A percentile compares a stretch with the other conserved stretches of the same genome.
Evolutionary conservation across 1,140 invertebrate species (phyloP).

Genomic region (Zelostemma sp.): DNA sequence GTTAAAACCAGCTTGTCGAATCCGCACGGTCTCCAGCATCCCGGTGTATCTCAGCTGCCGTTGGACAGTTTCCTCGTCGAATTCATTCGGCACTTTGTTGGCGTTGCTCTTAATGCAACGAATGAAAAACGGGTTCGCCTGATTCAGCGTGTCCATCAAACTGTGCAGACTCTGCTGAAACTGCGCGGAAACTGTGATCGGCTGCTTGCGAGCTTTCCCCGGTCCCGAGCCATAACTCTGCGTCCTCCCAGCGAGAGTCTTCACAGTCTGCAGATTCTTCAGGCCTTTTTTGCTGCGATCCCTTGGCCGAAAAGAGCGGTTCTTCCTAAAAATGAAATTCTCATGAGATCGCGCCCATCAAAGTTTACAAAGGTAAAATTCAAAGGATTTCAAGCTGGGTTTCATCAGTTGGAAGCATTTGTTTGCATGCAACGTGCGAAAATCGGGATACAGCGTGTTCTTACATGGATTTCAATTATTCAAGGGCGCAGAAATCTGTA

Average conservation of each 20-base stretch:
- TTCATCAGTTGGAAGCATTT: no score
- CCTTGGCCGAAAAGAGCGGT: conserved; percentile 88
- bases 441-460: no score
- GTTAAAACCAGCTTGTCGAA: conserved; percentile 95
- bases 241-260: conserved; percentile 84
- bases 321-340: conserved; percentile 78
- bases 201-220: conserved; percentile 86
- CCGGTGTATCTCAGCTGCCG: conserved; percentile 89
- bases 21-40: conserved; percentile 96
- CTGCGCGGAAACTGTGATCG: conserved; percentile 92
- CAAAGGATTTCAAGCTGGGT: neutral
- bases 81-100: conserved; percentile 91
- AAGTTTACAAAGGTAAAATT: no score
- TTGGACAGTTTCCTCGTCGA: conserved; percentile 95
- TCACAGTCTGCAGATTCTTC: conserved; percentile 91
- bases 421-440: no score
- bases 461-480: neutral
- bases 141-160: conserved; percentile 93
- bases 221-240: conserved; percentile 71
- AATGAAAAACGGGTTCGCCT: conserved; percentile 97
- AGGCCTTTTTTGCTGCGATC: conserved; percentile 83
- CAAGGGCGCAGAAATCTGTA: no score
- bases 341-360: no score
- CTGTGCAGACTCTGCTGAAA: conserved; percentile 93
- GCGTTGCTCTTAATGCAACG: conserved; percentile 96